Percentiles rank a stretch among this genome's conserved stretches.
phyloP scores from a whole-genome alignment of 2,888 invertebrate species.

The Chrysolina oricalcia region DNA sequence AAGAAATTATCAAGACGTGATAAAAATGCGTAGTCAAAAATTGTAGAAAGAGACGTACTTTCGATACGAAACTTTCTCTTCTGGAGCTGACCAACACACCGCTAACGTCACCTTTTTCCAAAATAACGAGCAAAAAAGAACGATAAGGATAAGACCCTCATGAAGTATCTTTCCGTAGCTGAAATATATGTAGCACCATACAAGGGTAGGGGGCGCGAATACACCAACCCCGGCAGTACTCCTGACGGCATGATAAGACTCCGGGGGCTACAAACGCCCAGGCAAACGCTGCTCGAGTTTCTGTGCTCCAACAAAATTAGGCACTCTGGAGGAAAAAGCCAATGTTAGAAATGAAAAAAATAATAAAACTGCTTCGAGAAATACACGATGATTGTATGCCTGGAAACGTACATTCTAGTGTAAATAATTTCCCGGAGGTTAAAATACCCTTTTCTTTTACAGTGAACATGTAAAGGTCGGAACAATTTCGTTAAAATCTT shows the following conservation, averaged over 20 bases:
- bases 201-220: constrained; percentile 60
- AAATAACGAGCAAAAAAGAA: constrained; percentile 22
- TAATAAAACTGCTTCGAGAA: background rate
- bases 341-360: background rate
- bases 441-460: too few relatives aligned
- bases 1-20: too few relatives aligned
- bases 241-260: constrained; percentile 70
- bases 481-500: too few relatives aligned
- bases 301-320: background rate
- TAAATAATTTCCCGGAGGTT: too few relatives aligned
- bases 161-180: constrained; percentile 54
- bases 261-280: constrained; percentile 64
- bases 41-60: background rate
- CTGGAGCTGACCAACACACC: background rate
- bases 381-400: too few relatives aligned
- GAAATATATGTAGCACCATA: constrained; percentile 65
- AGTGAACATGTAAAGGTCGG: too few relatives aligned
- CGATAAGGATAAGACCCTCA: constrained; percentile 15
- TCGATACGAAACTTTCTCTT: background rate
- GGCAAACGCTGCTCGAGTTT: constrained; percentile 28
- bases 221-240: constrained; percentile 62
- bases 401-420: too few relatives aligned
- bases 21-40: too few relatives aligned
- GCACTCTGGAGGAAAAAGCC: background rate
- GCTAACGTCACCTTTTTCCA: background rate